Evolutionary conservation across 2,113 vertebrate species (phyloP).

Genomic region (Paratilapia polleni): DNA sequence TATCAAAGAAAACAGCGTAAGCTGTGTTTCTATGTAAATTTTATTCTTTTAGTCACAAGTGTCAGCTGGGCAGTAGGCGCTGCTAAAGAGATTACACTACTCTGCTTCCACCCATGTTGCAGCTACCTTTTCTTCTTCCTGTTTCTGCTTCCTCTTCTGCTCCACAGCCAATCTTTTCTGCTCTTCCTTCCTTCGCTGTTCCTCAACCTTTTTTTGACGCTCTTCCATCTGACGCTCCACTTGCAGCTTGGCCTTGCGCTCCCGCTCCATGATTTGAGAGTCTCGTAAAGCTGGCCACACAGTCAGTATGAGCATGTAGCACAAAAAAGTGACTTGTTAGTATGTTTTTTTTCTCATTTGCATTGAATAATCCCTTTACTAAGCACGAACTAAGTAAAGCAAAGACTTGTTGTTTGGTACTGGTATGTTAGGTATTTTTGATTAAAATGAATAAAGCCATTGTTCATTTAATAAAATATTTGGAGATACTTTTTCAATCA

Average conservation of each 20-base stretch:
- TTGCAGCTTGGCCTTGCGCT: conserved; percentile 89
- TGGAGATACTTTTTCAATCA: too few relatives aligned
- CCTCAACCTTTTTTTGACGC: conserved; percentile 87
- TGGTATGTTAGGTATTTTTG: too few relatives aligned
- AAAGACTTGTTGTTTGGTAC: too few relatives aligned
- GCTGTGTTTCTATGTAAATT: background rate
- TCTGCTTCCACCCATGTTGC: background rate
- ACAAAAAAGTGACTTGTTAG: background rate
- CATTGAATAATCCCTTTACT: background rate
- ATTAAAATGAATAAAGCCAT: background rate
- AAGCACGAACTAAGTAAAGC: background rate
- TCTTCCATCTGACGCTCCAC: conserved; percentile 94
- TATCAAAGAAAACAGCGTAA: background rate
- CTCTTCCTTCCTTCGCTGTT: conserved; percentile 92
- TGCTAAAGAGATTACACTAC: background rate
- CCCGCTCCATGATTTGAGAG: conserved; percentile 90
- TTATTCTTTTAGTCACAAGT: background rate
- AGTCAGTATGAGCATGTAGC: background rate
- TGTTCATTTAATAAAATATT: background rate
- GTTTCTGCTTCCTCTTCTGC: conserved; percentile 91
- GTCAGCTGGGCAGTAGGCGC: background rate
- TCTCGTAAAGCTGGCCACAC: conserved; percentile 84
- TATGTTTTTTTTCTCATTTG: background rate
- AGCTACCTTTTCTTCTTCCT: conserved; percentile 90
- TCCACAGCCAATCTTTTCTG: conserved; percentile 89